These are phyloP conservation scores for Willowsia nigromaculata DNA, from an alignment of 2,888 invertebrate genomes.

Conservation along the genomic window DNA sequence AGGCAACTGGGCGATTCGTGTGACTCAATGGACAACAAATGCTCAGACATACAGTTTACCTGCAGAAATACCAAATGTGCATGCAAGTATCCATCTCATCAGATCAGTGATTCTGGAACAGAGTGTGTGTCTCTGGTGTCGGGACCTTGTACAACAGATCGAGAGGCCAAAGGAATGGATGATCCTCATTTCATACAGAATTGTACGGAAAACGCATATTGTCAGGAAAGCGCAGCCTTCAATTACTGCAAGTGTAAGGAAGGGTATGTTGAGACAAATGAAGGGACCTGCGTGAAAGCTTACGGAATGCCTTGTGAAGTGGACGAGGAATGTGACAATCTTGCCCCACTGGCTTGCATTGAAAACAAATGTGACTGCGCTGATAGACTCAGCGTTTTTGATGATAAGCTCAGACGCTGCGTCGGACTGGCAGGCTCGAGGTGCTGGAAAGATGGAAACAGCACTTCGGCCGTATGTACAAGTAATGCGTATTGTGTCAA, in stretches of 20 bases:
- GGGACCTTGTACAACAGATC: slow-evolving; percentile 68
- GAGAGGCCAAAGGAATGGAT: slow-evolving; percentile 34
- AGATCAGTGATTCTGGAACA: slow-evolving; percentile 43
- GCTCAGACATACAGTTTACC: slow-evolving; percentile 72
- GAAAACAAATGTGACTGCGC: slow-evolving; percentile 72
- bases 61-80: slow-evolving; percentile 68
- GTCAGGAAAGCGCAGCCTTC: slow-evolving; percentile 69
- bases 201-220: slow-evolving; percentile 72
- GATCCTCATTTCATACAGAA: slow-evolving; percentile 61
- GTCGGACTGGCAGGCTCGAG: slow-evolving; percentile 67
- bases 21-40: slow-evolving; percentile 61
- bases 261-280: slow-evolving; percentile 72
- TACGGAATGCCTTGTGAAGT: slow-evolving; percentile 59
- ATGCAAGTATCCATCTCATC: slow-evolving; percentile 74
- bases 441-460: slow-evolving; percentile 69
- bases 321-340: slow-evolving; percentile 73
- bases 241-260: slow-evolving; percentile 70
- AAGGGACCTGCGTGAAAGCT: slow-evolving; percentile 66
- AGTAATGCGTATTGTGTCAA: slow-evolving; percentile 72
- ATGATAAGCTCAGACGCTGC: slow-evolving; percentile 69
- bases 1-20: slow-evolving; percentile 69
- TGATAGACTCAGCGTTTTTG: slow-evolving; percentile 61
- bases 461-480: slow-evolving; percentile 64
- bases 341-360: slow-evolving; percentile 72
- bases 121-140: slow-evolving; percentile 67